Conservation (phyloP, 2,797 vertebrate species). For the Alca torda region DNA sequence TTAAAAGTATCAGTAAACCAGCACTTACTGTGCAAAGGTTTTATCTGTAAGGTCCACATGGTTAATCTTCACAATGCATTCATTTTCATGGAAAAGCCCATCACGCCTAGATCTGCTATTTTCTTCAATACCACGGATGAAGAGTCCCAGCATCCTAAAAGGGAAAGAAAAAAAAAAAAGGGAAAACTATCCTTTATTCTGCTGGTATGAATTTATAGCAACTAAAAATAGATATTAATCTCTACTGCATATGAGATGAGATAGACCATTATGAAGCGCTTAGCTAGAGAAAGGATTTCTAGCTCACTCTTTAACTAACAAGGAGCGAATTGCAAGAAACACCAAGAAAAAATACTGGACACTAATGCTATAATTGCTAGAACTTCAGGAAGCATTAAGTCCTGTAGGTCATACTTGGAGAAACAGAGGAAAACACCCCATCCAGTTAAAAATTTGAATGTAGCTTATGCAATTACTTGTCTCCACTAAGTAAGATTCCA, state of each 20-base stretch:
- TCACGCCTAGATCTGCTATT: constrained; percentile 90
- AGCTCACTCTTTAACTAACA: neutral
- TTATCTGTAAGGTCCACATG: constrained; percentile 88
- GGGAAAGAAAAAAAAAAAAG: neutral
- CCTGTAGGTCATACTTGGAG: neutral
- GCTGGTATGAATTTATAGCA: neutral
- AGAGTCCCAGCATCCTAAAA: constrained; percentile 88
- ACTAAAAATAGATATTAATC: neutral
- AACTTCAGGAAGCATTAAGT: neutral
- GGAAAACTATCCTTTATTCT: neutral
- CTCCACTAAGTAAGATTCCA: neutral
- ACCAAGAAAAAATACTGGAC: neutral
- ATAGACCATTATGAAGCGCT: neutral
- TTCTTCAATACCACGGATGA: constrained; percentile 92
- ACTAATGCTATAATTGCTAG: neutral
- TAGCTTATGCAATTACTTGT: neutral
- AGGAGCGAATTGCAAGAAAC: neutral
- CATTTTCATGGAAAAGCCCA: constrained; percentile 89
- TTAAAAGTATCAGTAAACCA: neutral
- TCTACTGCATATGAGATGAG: neutral
- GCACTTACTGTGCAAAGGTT: constrained; percentile 93
- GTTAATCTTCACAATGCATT: constrained; percentile 96
- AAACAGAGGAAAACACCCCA: neutral
- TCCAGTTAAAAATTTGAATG: neutral
- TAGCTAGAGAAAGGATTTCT: neutral